Evolutionary conservation across 1,140 invertebrate genomes (phyloP), one percentile per base, ranked within the genome.

Genomic region (Dendrolimus kikuchii): DNA sequence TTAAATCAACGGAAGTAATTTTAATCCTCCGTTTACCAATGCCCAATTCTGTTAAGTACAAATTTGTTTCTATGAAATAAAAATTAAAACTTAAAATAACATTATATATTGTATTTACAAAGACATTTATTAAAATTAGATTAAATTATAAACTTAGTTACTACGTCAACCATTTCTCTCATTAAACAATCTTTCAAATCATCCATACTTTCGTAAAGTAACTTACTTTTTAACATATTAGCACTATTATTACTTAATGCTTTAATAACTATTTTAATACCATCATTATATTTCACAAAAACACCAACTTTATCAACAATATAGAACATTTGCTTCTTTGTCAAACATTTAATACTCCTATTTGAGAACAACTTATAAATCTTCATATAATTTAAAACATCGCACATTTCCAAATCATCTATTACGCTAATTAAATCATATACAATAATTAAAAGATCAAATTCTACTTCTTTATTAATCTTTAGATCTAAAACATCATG

Each of bases 381-480:
- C 23, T 64, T 63, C 0, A 84, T 7, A 59, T 82, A 86, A 5
- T 52, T 10, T 0, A 68, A n/a, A 6, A 77, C 52, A 39, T 82
- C 74, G 36, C 77, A 62, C 5, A 57, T 8, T 45, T 78, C 74
- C 9, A 75, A 62, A 23, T 52, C 51, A 36, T 70, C 57, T 6
- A 67, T 55, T 44, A 71, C 60, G 38, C 60, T 64, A 9, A 74
- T 55, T 6, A 82, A 57, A 54, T 74, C 66, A 38, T 72, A 76
- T 5, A 77, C 46, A 48, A 83, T 59, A 9, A 55, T 57, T 41
- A 77, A 51, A 40, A 86, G 63, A 63, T 84, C 78, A 49, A 70
- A 65, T 52, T 86, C 83, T 2, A 74, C 49, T 7, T 83, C 79
- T 45, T 68, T 77, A 53, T 79, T 81, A 4, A 78, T 52, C 64